These are phyloP conservation scores for Drosophila tsacasi DNA, from an alignment of 1,140 invertebrate species.

Conservation along the genomic window DNA sequence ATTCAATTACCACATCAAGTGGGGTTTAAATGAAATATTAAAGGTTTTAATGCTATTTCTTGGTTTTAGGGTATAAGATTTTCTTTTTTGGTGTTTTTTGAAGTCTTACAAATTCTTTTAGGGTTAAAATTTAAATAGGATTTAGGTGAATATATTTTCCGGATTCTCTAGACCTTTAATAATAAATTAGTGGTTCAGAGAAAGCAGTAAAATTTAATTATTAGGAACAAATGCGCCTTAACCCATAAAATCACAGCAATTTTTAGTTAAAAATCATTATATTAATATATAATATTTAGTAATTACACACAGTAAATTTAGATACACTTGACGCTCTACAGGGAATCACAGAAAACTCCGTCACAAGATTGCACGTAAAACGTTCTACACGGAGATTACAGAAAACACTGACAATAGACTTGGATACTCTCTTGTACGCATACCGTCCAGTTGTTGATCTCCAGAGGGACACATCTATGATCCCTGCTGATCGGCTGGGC, in stretches of 20 bases:
- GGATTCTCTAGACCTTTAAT: not conserved
- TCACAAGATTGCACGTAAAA: constrained; percentile 6
- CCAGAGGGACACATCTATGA: not conserved
- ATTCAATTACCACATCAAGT: constrained; percentile 13
- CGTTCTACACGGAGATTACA: not conserved
- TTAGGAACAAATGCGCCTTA: too few species aligned
- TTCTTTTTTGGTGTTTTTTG: not conserved
- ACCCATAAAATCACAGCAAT: not conserved
- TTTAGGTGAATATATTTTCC: not conserved
- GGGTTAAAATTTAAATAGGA: not conserved
- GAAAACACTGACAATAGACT: not conserved
- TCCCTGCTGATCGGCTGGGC: constrained; percentile 73
- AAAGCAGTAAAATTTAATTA: too few species aligned
- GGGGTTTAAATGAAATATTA: constrained; percentile 2
- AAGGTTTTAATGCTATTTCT: not conserved
- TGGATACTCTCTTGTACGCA: not conserved
- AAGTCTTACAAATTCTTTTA: not conserved
- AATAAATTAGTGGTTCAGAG: not conserved
- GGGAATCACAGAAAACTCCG: not conserved
- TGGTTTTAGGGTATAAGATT: too few species aligned
- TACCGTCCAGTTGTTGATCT: not conserved
- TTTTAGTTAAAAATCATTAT: not conserved
- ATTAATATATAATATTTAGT: not conserved
- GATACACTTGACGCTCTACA: constrained; percentile 8
- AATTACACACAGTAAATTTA: not conserved